These are phyloP conservation scores for Ammospiza nelsoni DNA, from an alignment of 2,113 vertebrate species.

Conservation along the genomic window DNA sequence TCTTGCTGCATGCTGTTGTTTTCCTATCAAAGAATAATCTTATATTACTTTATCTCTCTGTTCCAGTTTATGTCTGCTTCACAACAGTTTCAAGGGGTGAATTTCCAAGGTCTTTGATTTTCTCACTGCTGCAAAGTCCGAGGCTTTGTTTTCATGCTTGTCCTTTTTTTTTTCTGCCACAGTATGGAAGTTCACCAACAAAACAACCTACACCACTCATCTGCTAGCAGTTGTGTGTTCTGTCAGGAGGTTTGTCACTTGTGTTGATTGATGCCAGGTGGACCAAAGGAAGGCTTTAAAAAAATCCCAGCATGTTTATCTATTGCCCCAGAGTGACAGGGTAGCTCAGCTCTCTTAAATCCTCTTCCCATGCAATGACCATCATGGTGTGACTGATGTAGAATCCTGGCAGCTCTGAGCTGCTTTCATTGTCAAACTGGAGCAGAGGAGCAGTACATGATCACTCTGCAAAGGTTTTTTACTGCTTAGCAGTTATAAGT, in stretches of 20 bases:
- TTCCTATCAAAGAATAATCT: slow-evolving; percentile 12
- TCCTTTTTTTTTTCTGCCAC: neutral
- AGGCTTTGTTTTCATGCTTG: neutral
- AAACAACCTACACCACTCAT: neutral
- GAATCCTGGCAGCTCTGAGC: slow-evolving; percentile 46
- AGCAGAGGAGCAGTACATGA: neutral
- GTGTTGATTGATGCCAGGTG: slow-evolving; percentile 64
- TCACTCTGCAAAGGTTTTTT: neutral
- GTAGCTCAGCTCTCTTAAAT: slow-evolving; percentile 55
- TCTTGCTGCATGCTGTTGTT: neutral
- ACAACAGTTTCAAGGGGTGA: neutral
- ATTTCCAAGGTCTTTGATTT: neutral
- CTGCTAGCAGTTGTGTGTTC: neutral
- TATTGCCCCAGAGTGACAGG: slow-evolving; percentile 45
- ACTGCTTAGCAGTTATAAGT: neutral
- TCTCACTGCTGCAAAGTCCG: rapidly evolving
- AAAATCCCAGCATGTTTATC: slow-evolving; percentile 44
- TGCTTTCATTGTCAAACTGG: slow-evolving; percentile 22
- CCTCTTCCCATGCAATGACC: slow-evolving; percentile 27
- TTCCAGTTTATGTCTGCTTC: neutral
- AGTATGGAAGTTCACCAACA: neutral
- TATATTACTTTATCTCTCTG: neutral
- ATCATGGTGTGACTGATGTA: slow-evolving; percentile 58
- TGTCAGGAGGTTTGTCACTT: slow-evolving; percentile 57
- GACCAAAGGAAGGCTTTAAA: slow-evolving; percentile 54